Base-by-base conservation (phyloP, 1,140 invertebrate species). In the Solen grandis region DNA sequence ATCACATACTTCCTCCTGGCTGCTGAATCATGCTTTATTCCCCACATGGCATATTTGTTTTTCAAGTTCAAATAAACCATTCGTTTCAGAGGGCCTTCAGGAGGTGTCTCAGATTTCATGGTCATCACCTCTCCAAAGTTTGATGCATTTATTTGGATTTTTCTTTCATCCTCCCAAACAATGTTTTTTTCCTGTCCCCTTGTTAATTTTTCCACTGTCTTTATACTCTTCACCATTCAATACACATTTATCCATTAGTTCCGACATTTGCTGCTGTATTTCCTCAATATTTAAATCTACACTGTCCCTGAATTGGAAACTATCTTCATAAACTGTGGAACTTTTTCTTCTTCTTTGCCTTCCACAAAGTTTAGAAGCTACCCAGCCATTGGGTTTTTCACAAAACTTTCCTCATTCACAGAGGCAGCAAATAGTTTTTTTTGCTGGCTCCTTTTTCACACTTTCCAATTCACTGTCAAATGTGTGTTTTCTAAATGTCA, bases 1-100 rank as follows among this genome's bases (percentile, higher is more conserved):
- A 4, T 0, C n/a, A 10, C 14, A 36, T 66, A 76, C 19, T 25
- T 66, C 66, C 62, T 55, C 5, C 74, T 50, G n/a, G 74, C 60
- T 0, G 46, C 29, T 13, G n/a, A 19, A 22, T 76, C 73, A 65
- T 76, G 74, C 16, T 50, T 68, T n/a, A n/a, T 31, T n/a, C n/a
- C n/a, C n/a, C n/a, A n/a, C n/a, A n/a, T n/a, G n/a, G n/a, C n/a
- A n/a, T n/a, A n/a, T n/a, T 38, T 36, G 31, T 54, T 3, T 13
- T 29, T 57, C 22, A 25, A n/a, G 36, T 65, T 63, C 0, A 14
- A 41, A 22, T 31, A 41, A 8, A 66, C 8, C 1, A 68, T 50
- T 41, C 41, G 38, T 46, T 70, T 70, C 27, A 79, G n/a, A 2
- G 35, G 0, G 2, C 16, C 2, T 10, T 77, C 74, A n/a, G 60